Conservation (phyloP, 2,113 vertebrate species). For the Ellobius talpinus region DNA sequence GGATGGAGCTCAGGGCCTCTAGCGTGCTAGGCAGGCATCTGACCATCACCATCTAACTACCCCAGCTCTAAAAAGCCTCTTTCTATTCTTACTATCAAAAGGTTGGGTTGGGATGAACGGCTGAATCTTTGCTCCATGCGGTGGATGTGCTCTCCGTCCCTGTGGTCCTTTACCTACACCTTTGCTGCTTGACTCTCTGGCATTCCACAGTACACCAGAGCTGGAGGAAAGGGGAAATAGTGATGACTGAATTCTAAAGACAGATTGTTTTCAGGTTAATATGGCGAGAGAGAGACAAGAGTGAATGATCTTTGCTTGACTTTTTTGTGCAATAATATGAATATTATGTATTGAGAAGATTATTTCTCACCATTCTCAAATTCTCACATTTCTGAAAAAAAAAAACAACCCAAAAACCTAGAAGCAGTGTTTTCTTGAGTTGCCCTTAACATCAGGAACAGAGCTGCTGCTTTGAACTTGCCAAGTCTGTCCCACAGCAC, state of each 20-base stretch:
- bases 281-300: background rate
- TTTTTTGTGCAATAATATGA: conserved; percentile 49
- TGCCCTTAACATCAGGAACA: conserved; percentile 81
- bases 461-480: conserved; percentile 77
- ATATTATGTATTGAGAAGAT: conserved; percentile 77
- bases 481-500: conserved; percentile 76
- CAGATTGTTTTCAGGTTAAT: background rate
- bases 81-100: conserved; percentile 14
- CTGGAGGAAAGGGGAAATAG: background rate
- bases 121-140: background rate
- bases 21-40: background rate
- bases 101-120: background rate
- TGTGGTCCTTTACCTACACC: background rate
- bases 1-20: background rate
- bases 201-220: background rate
- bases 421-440: conserved; percentile 84
- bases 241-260: background rate
- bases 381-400: background rate
- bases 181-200: background rate
- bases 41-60: background rate
- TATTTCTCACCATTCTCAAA: conserved; percentile 81
- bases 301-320: background rate
- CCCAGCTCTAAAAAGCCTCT: background rate
- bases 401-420: conserved; percentile 76
- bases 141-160: background rate